Evolutionary conservation across 2,888 invertebrate species (phyloP).

Genomic region (Ennomos quercinarius): DNA sequence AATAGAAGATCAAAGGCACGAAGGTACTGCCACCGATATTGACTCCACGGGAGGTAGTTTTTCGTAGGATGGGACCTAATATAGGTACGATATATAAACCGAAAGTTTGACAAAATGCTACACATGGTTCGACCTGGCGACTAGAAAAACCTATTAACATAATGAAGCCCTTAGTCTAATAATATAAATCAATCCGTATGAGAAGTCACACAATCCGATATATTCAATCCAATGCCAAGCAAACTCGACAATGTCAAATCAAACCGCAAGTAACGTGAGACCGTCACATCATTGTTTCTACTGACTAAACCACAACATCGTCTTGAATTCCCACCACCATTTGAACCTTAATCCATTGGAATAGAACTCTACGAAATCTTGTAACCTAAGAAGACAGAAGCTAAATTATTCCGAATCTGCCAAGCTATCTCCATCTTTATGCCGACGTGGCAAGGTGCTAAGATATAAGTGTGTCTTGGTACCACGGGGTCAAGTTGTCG

Average conservation of each 20-base stretch:
- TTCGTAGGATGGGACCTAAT: no score
- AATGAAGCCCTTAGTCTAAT: not conserved
- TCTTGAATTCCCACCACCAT: slow-evolving; percentile 10
- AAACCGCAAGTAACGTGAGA: slow-evolving; percentile 42
- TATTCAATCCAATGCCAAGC: slow-evolving; percentile 7
- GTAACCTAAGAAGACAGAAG: not conserved
- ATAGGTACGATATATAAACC: no score
- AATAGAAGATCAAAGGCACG: no score
- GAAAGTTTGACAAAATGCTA: no score
- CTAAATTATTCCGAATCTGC: not conserved
- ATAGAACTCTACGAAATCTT: slow-evolving; percentile 5
- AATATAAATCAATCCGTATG: not conserved
- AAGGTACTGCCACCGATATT: no score
- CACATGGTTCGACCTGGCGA: no score
- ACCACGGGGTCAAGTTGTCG: slow-evolving; percentile 64
- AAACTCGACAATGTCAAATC: slow-evolving; percentile 29
- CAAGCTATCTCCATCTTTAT: slow-evolving; percentile 13
- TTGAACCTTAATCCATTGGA: slow-evolving; percentile 13
- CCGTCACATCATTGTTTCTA: slow-evolving; percentile 36
- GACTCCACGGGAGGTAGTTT: no score
- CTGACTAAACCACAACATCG: slow-evolving; percentile 15
- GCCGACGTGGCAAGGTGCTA: slow-evolving; percentile 1
- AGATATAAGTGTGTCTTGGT: slow-evolving; percentile 26
- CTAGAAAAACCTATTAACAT: no score
- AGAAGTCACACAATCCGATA: not conserved